These are phyloP conservation scores for Zaprionus inermis DNA, from an alignment of 1,140 invertebrate genomes.

Conservation along the genomic window DNA sequence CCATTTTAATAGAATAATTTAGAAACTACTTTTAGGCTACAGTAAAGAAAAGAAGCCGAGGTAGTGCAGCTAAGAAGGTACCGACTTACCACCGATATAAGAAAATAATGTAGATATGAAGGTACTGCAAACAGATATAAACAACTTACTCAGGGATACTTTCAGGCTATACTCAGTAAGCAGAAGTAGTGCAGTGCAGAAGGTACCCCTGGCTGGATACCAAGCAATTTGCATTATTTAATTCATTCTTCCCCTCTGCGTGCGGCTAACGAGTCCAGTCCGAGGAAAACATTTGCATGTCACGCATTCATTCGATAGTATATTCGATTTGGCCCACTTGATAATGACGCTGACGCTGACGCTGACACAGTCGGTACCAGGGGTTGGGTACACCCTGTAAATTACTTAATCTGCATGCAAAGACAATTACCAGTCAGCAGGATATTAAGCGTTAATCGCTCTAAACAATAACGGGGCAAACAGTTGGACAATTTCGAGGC, in stretches of 20 bases:
- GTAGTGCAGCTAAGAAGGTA: too few relatives aligned
- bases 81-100: too few relatives aligned
- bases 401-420: constrained; percentile 53
- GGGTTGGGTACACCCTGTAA: constrained; percentile 20
- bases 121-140: too few relatives aligned
- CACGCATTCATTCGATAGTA: constrained; percentile 30
- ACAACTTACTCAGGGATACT: background rate
- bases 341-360: background rate
- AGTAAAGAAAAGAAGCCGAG: too few relatives aligned
- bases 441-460: constrained; percentile 51
- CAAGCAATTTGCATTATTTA: constrained; percentile 1
- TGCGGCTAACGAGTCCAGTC: constrained; percentile 32
- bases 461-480: constrained; percentile 46
- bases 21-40: too few relatives aligned
- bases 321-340: background rate
- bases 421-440: constrained; percentile 50
- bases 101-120: too few relatives aligned
- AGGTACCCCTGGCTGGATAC: background rate
- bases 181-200: background rate
- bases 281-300: constrained; percentile 23
- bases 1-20: too few relatives aligned
- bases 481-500: constrained; percentile 10
- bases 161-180: background rate
- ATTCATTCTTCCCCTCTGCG: background rate
- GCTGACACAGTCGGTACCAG: too few relatives aligned